These are phyloP conservation scores for Timema podura DNA, from an alignment of 2,888 invertebrate genomes.

Conservation along the genomic window DNA sequence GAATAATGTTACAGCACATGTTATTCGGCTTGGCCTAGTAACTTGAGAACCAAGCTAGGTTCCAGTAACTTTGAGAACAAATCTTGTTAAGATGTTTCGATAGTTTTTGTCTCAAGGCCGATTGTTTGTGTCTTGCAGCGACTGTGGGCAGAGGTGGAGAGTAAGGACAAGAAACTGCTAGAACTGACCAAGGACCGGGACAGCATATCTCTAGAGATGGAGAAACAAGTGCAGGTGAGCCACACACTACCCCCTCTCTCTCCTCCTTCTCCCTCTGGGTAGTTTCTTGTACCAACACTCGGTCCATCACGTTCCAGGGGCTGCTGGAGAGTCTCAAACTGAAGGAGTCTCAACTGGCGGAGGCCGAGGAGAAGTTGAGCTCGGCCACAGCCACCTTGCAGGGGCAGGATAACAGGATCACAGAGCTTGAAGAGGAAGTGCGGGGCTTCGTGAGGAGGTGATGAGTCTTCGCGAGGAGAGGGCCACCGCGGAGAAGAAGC, in stretches of 20 bases:
- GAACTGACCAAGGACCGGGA: conserved; percentile 40
- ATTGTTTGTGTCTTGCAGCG: too few relatives aligned
- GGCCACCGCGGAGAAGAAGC: background rate
- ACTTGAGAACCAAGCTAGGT: too few relatives aligned
- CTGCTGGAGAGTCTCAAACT: conserved; percentile 42
- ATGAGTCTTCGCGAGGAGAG: background rate
- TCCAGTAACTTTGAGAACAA: too few relatives aligned
- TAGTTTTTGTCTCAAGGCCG: too few relatives aligned
- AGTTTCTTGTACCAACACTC: background rate
- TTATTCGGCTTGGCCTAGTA: too few relatives aligned
- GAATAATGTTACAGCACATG: too few relatives aligned
- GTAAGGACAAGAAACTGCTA: conserved; percentile 30
- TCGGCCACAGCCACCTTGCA: conserved; percentile 13
- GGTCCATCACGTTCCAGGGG: conserved; percentile 36
- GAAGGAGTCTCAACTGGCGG: conserved; percentile 43
- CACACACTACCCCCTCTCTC: conserved; percentile 15
- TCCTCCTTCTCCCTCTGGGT: background rate
- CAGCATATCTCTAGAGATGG: conserved; percentile 41
- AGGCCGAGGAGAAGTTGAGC: conserved; percentile 20
- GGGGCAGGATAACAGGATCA: conserved; percentile 21
- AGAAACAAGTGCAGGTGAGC: conserved; percentile 44
- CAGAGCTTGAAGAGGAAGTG: conserved; percentile 22
- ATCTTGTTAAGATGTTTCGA: too few relatives aligned
- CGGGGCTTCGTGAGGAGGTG: background rate
- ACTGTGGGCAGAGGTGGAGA: conserved; percentile 38